Conservation (phyloP, 1,140 invertebrate genomes). For the Steinernema feltiae region DNA sequence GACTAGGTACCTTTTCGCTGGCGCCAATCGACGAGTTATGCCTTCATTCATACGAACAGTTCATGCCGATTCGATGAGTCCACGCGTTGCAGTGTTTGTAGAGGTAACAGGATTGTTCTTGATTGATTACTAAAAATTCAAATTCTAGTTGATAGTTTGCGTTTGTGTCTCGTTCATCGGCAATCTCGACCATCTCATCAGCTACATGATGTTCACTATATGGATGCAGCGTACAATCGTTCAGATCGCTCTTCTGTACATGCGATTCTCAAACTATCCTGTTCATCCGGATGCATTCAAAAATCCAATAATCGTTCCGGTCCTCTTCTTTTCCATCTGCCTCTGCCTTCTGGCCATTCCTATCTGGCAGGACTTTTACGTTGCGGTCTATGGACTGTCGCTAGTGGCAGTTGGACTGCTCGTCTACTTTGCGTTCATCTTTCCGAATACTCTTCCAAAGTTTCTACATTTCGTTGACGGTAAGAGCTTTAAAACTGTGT, state of each 20-base stretch:
- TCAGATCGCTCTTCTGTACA: slow-evolving; percentile 33
- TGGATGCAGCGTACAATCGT: slow-evolving; percentile 34
- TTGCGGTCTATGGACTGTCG: slow-evolving; percentile 31
- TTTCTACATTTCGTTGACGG: slow-evolving; percentile 27
- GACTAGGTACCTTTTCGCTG: slow-evolving; percentile 48
- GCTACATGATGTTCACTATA: slow-evolving; percentile 45
- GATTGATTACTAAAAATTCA: neutral
- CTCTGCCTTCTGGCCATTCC: slow-evolving; percentile 28
- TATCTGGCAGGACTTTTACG: slow-evolving; percentile 36
- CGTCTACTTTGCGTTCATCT: slow-evolving; percentile 34
- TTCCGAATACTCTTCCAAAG: slow-evolving; percentile 19
- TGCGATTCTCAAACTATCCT: slow-evolving; percentile 14
- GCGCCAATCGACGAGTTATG: slow-evolving; percentile 37
- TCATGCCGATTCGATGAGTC: slow-evolving; percentile 34
- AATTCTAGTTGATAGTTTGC: slow-evolving; percentile 35
- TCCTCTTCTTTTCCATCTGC: slow-evolving; percentile 32
- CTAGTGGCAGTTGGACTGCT: slow-evolving; percentile 22
- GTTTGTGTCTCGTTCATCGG: slow-evolving; percentile 48
- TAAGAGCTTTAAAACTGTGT: no score
- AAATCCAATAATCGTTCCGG: slow-evolving; percentile 32
- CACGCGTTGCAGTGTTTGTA: slow-evolving; percentile 43
- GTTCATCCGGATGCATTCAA: slow-evolving; percentile 28
- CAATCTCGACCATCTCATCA: slow-evolving; percentile 49
- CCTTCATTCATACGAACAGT: slow-evolving; percentile 39
- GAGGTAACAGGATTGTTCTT: slow-evolving; percentile 31